Conservation (phyloP, 2,888 invertebrate species). For the Leptogaster cylindrica region DNA sequence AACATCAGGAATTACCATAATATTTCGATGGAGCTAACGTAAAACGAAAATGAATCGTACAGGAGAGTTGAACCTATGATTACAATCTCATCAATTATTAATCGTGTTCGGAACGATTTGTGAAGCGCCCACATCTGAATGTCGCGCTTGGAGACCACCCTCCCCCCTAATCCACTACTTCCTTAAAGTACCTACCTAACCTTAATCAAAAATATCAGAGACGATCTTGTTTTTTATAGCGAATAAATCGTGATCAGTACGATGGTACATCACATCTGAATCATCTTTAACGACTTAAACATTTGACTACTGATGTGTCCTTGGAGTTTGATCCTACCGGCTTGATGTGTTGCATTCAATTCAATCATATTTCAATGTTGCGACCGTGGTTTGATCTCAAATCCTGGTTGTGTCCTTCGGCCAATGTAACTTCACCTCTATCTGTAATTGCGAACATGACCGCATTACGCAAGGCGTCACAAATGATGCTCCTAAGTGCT, state of each 20-base stretch:
- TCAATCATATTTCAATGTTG: no score
- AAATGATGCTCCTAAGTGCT: constrained; percentile 1
- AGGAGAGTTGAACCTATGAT: constrained; percentile 1
- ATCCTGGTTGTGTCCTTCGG: not conserved
- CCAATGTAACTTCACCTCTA: not conserved
- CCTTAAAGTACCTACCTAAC: no score
- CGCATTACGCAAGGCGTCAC: not conserved
- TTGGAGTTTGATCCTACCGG: no score
- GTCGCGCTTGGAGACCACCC: not conserved
- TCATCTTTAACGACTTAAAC: no score
- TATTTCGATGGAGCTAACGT: constrained; percentile 3
- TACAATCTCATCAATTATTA: not conserved
- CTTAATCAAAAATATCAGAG: no score
- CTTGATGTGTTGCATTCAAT: no score
- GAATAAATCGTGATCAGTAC: no score
- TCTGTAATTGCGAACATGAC: constrained; percentile 11
- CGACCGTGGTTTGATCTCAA: not conserved
- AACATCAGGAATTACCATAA: not conserved
- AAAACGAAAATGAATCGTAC: not conserved
- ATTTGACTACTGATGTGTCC: no score
- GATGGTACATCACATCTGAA: no score
- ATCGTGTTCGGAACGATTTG: not conserved
- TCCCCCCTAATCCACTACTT: no score
- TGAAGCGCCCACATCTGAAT: not conserved
- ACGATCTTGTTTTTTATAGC: no score